Evolutionary conservation across 2,797 vertebrate genomes (phyloP), one percentile per base, ranked within the genome.

Genomic region (Sebastes nivosus): DNA sequence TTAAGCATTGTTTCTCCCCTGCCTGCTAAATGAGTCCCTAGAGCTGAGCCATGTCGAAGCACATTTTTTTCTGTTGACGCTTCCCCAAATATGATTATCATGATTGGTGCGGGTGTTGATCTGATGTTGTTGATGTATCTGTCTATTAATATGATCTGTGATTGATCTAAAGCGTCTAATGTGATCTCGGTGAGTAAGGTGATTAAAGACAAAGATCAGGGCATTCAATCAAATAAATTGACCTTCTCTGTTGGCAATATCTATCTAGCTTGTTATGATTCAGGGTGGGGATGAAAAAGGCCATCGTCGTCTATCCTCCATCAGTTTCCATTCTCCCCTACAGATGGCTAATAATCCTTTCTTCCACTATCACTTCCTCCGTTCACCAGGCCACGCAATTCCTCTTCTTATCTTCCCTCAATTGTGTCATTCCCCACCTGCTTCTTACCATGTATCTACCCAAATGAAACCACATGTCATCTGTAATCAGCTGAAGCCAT

Each of bases 1-100:
- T 93, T 93, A 95, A 86, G 86, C 59, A 76, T 89, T 82, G 86
- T 89, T 92, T 87, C 86, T 82, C 77, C 82, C 86, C 65, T 83
- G 89, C 77, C 77, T 86, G 64, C 80, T 83, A 87, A 93, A 92
- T 71, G 81, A 92, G 87, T 93, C 89, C 82, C 90, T 16, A 7
- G 84, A 87, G 92, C 82, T 81, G 54, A 78, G 84, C 65, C 67
- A 75, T 77, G 34, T 64, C 3, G 18, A 75, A 73, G 61, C 67
- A 76, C 67, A 64, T 76, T 67, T 42, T 42, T 57, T 67, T 81
- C 54, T 66, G 12, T 83, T 72, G 54, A 75, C 1, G 9, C 83
- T 86, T 86, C 50, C 57, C 36, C 16, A 67, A 77, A 86, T 81
- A 64, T 57, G 75, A 90, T 87, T 85, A 81, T 83, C 16, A 71